Evolutionary conservation across 1,140 invertebrate genomes (phyloP), one percentile per base, ranked within the genome.

Genomic region (Drosophila tristis): DNA sequence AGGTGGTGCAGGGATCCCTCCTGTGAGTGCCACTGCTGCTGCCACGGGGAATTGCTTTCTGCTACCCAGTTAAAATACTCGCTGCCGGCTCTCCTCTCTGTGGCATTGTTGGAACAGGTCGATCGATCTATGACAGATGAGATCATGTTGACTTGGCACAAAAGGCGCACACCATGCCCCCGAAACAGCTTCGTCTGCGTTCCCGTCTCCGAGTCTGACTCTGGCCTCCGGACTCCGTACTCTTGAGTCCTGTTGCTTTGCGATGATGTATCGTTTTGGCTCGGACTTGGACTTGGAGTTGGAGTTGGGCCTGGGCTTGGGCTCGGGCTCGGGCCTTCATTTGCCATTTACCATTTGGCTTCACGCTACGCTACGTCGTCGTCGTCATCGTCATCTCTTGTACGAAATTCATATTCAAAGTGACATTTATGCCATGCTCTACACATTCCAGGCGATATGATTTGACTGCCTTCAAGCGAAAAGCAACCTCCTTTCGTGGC

Each of bases 101-200:
- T 75, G 76, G 74, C 57, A 73, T 89, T 87, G 81, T 79, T 81
- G 65, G 73, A 84, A 90, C 84, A 89, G 84, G 84, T 89, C 84
- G 84, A 89, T 89, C 84, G 84, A 89, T 89, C 84, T 89, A 89
- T 89, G 84, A 89, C 84, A 89, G 84, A 89, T 89, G 84, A 89
- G 84, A 89, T 89, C 84, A 89, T 84, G 84, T 89, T 89, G 84
- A 87, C 80, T 89, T 84, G 76, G 60, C 85, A 89, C 84, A 89
- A 90, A 89, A 79, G 72, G 35, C 56, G 51, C 62, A 79, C 70
- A 70, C 13, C 61, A 39, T 44, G 60, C 16, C 26, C 55, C 16
- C 31, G 29, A 51, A 64, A 53, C 55, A 50, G 29, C 29, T 31
- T 8, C 54, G 9, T 9, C 31, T 11, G 0, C 31, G 31, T 13